A percentile compares a stretch with the other conserved stretches of the same genome.
These are phyloP conservation scores for Conomelus anceps DNA, from an alignment of 2,888 invertebrate genomes.

Conservation along the genomic window DNA sequence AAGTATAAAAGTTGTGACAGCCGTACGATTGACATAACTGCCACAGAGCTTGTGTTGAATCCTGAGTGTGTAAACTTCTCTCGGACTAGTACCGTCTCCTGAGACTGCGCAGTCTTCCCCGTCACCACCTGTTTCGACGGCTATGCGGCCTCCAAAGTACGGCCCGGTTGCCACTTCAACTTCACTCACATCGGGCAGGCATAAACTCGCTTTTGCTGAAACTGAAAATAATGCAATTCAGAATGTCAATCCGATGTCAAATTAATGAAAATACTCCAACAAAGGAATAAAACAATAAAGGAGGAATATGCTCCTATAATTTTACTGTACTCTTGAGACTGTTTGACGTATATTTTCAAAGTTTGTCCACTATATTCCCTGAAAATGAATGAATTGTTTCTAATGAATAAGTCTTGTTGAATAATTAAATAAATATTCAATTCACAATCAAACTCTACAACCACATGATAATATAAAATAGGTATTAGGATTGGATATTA, in stretches of 20 bases:
- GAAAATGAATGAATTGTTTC: too few relatives aligned
- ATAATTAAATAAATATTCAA: too few relatives aligned
- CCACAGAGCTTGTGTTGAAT: constrained; percentile 70
- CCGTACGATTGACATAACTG: constrained; percentile 62
- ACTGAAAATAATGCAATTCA: constrained; percentile 47
- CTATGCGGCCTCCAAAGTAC: constrained; percentile 70
- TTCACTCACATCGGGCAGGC: constrained; percentile 71
- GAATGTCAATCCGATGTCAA: neutral
- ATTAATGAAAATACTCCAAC: too few relatives aligned
- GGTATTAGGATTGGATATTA: too few relatives aligned
- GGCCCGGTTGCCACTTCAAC: constrained; percentile 79
- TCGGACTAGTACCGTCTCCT: constrained; percentile 64
- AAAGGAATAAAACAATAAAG: too few relatives aligned
- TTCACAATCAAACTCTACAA: too few relatives aligned
- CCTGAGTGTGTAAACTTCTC: constrained; percentile 65
- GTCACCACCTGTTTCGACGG: constrained; percentile 62
- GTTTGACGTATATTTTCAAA: too few relatives aligned
- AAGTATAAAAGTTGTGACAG: constrained; percentile 73
- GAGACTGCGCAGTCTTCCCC: constrained; percentile 63
- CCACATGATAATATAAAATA: too few relatives aligned
- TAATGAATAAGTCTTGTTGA: too few relatives aligned
- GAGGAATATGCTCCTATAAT: too few relatives aligned
- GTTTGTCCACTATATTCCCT: too few relatives aligned
- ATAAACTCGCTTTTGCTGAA: constrained; percentile 73
- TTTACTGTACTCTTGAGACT: too few relatives aligned